Base-by-base conservation (phyloP, 2,797 vertebrate genomes). In the Myotis vivesi region DNA sequence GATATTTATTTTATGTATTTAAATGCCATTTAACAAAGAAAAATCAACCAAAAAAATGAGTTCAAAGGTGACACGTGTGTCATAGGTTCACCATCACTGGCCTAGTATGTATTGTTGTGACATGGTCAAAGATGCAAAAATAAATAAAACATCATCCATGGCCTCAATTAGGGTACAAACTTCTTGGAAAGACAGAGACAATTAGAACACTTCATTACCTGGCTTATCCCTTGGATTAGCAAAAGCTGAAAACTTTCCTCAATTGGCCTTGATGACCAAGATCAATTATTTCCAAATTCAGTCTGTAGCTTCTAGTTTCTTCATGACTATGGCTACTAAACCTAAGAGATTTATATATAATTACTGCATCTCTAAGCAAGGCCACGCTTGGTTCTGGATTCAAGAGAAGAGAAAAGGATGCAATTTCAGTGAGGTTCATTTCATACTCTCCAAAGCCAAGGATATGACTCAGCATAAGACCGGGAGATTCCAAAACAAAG, bases 271-370 rank as follows among this genome's bases (percentile, higher is more conserved):
- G 44, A 83, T 79, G 53, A 87, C n/a, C 46, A 93, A 66, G 33
- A 68, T 25, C 46, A 86, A 59, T 82, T 92, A 17, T 96, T 55
- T 68, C 46, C 36, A 94, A 84, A 88, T 46, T 92, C 68, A 82
- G 46, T 57, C 38, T 75, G 64, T 53, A n/a, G 49, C 25, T 89
- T 95, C 38, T 89, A 68, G 68, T 68, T 92, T 82, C 36, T 92
- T 87, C 59, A 57, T 81, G 72, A 81, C 33, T 38, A 62, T 33
- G 23, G 44, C 12, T 71, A 92, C 36, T 83, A n/a, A 64, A 87
- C 30, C 20, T 8, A 90, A 75, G 46, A 44, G 71, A 59, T 36
- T 46, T 94, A 36, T 53, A 92, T 49, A 38, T 16, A 72, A 55
- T 66, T 44, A 83, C 9, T 75, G 11, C 8, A 80, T 80, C n/a